Evolutionary conservation across 2,888 invertebrate species (phyloP).

Genomic region (Ichneumoninae sp.): DNA sequence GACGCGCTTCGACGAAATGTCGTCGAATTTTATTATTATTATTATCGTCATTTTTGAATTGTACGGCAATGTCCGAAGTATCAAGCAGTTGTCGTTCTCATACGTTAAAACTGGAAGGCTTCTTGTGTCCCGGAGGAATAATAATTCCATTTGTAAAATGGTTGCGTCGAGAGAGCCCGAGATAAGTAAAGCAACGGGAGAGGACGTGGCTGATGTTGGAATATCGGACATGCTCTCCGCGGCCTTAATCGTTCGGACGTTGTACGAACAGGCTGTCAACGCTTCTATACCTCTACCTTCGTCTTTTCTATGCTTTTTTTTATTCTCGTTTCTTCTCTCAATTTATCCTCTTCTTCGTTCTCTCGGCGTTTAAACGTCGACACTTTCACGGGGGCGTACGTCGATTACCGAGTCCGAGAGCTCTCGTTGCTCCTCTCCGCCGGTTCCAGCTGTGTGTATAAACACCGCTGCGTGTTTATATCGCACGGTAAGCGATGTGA

Average conservation of each 20-base stretch:
- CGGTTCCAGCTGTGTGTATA: constrained; percentile 21
- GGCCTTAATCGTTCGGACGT: constrained; percentile 61
- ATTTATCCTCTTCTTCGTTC: constrained; percentile 27
- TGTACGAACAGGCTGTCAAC: constrained; percentile 61
- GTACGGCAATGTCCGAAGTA: neutral
- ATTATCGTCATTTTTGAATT: neutral
- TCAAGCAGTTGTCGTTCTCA: neutral
- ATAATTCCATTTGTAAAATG: constrained; percentile 38
- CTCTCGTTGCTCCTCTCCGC: constrained; percentile 26
- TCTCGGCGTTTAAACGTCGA: constrained; percentile 54
- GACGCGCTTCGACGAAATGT: neutral
- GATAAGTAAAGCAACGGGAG: constrained; percentile 19
- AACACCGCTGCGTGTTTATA: constrained; percentile 32
- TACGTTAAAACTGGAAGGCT: neutral
- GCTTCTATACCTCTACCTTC: constrained; percentile 30
- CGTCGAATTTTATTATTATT: neutral
- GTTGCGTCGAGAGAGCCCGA: neutral
- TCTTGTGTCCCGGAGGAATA: neutral
- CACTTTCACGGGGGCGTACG: constrained; percentile 64
- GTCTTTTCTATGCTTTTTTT: constrained; percentile 26
- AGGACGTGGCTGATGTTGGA: constrained; percentile 21
- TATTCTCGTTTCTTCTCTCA: neutral
- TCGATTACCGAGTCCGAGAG: constrained; percentile 52
- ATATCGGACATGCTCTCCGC: neutral
- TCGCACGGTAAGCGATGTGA: constrained; percentile 56